Percentiles rank a stretch among this genome's conserved stretches.
Evolutionary conservation across 2,113 vertebrate species (phyloP).

Genomic region (Sturnus vulgaris): DNA sequence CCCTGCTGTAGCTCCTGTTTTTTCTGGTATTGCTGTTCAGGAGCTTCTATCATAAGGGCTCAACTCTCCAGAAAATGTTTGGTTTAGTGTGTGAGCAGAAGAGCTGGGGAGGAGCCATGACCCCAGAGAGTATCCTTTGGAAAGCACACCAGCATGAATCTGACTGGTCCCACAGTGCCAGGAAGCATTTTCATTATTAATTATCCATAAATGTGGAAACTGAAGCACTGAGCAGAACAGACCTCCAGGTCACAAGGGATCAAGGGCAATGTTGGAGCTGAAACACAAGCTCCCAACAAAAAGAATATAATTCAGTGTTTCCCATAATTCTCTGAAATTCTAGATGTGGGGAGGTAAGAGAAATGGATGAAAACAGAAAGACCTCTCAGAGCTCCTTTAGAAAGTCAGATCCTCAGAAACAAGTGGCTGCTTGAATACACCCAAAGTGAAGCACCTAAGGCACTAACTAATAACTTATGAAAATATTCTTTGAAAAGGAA

Average conservation of each 20-base stretch:
- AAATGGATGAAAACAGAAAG: neutral
- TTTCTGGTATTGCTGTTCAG: neutral
- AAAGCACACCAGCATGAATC: neutral
- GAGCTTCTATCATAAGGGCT: neutral
- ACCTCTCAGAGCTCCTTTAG: neutral
- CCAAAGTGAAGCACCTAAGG: neutral
- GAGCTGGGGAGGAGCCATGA: neutral
- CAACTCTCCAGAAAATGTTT: neutral
- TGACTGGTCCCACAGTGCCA: neutral
- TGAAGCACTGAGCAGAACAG: neutral
- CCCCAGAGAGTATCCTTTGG: neutral
- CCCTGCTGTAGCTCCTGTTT: neutral
- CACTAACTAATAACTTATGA: neutral
- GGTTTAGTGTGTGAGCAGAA: neutral
- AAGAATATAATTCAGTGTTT: neutral
- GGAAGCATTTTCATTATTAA: neutral
- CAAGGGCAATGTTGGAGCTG: neutral
- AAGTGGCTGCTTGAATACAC: neutral
- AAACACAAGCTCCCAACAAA: neutral
- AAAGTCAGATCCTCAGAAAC: neutral
- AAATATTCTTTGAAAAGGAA: neutral
- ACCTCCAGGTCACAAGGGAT: neutral
- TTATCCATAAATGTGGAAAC: neutral
- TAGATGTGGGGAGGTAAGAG: neutral
- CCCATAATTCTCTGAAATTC: neutral